Conservation (phyloP, 2,113 vertebrate species). For the Strix uralensis region DNA sequence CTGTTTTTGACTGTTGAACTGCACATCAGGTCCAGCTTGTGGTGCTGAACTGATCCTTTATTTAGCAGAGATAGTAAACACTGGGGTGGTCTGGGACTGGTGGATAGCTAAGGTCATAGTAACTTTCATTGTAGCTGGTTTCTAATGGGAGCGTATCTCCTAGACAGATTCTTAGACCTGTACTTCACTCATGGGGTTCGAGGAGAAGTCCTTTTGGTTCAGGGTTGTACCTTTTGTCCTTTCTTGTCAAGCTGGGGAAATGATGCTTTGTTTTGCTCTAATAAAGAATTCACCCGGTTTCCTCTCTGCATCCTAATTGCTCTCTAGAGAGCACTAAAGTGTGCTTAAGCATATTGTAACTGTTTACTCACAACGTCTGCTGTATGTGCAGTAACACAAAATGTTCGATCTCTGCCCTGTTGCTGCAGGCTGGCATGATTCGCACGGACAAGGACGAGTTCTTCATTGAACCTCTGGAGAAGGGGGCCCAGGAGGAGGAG, state of each 20-base stretch:
- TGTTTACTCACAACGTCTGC: slow-evolving; percentile 47
- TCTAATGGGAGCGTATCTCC: background rate
- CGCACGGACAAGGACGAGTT: slow-evolving; percentile 93
- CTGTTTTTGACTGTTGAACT: background rate
- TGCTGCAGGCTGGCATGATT: slow-evolving; percentile 93
- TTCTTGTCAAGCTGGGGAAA: slow-evolving; percentile 51
- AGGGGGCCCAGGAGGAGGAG: slow-evolving; percentile 77
- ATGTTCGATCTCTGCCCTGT: slow-evolving; percentile 53
- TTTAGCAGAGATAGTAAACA: background rate
- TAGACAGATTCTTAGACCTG: background rate
- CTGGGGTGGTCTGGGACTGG: background rate
- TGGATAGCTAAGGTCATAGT: background rate
- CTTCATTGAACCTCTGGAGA: slow-evolving; percentile 94
- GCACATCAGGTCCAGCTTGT: background rate
- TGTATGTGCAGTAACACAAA: slow-evolving; percentile 27
- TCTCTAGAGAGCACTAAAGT: slow-evolving; percentile 59
- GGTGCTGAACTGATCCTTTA: background rate
- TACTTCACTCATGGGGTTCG: background rate
- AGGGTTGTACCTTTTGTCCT: slow-evolving; percentile 38
- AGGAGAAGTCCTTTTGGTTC: slow-evolving; percentile 22
- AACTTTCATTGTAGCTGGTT: background rate
- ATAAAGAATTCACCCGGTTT: slow-evolving; percentile 66
- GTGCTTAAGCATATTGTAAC: slow-evolving; percentile 68
- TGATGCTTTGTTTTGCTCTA: slow-evolving; percentile 10
- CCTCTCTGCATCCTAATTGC: slow-evolving; percentile 60